Evolutionary conservation across 2,888 invertebrate genomes (phyloP).

Genomic region (Eumerus sabulonum): DNA sequence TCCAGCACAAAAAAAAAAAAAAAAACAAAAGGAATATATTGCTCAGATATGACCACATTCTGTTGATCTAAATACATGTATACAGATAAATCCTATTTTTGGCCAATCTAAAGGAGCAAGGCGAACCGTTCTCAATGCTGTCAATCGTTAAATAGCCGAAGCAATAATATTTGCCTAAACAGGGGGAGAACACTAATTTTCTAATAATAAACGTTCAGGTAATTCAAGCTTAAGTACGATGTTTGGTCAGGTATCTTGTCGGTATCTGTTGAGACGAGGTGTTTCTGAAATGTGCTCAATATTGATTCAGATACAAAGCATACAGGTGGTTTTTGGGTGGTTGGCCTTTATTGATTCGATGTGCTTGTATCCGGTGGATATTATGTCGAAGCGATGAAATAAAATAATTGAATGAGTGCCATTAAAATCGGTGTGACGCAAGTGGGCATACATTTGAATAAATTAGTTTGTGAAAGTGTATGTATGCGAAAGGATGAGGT

Average conservation of each 20-base stretch:
- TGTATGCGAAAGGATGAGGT: not conserved
- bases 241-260: too few species aligned
- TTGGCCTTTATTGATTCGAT: too few species aligned
- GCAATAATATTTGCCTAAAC: conserved; percentile 23
- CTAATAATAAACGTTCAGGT: conserved; percentile 49
- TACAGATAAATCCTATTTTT: conserved; percentile 50
- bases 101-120: not conserved
- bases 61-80: conserved; percentile 30
- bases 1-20: conserved; percentile 26
- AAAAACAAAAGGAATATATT: conserved; percentile 35
- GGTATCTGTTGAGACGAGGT: conserved; percentile 1
- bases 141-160: not conserved
- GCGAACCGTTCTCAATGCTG: too few species aligned
- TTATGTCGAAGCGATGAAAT: conserved; percentile 7
- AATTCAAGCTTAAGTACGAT: conserved; percentile 19
- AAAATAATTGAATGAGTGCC: conserved; percentile 29
- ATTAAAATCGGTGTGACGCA: conserved; percentile 28
- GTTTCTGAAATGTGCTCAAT: conserved; percentile 2
- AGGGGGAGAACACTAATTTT: conserved; percentile 22
- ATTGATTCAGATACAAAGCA: conserved; percentile 3
- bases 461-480: conserved; percentile 6
- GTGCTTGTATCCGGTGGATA: not conserved
- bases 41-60: not conserved
- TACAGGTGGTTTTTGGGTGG: not conserved
- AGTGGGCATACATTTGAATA: conserved; percentile 38